Evolutionary conservation across 2,888 invertebrate genomes (phyloP).

Genomic region (Lasioglossum figueresi): DNA sequence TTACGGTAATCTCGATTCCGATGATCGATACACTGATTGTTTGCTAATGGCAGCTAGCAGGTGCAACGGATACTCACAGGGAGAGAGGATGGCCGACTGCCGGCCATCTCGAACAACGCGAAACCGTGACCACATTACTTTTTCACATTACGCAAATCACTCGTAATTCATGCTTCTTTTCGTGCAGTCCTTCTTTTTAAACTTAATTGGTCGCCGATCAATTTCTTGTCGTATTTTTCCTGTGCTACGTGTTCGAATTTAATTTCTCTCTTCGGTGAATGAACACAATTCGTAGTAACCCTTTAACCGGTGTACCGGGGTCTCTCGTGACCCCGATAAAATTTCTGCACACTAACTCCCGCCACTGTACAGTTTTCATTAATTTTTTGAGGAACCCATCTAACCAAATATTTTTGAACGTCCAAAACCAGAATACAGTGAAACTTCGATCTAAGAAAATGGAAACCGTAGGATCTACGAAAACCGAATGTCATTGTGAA

Average conservation of each 20-base stretch:
- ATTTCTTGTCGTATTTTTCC: background rate
- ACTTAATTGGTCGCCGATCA: background rate
- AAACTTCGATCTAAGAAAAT: too few relatives aligned
- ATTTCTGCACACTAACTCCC: too few relatives aligned
- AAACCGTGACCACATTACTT: constrained; percentile 21
- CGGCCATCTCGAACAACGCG: constrained; percentile 11
- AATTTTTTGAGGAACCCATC: too few relatives aligned
- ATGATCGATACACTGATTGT: constrained; percentile 53
- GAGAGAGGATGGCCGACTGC: background rate
- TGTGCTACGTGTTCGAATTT: background rate
- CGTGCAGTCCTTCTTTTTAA: background rate
- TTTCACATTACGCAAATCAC: constrained; percentile 36
- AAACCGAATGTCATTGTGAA: too few relatives aligned
- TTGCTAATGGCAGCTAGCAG: constrained; percentile 45
- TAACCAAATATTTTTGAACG: too few relatives aligned
- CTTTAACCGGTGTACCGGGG: background rate
- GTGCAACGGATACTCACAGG: constrained; percentile 13
- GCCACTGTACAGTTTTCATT: too few relatives aligned
- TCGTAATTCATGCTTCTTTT: constrained; percentile 2
- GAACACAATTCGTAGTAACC: background rate
- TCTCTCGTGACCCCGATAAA: too few relatives aligned
- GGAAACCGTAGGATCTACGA: too few relatives aligned
- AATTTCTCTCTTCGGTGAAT: background rate
- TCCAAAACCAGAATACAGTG: too few relatives aligned
- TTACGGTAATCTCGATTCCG: constrained; percentile 39